Conservation (phyloP, 1,140 invertebrate genomes). For the Drosophila funebris region DNA sequence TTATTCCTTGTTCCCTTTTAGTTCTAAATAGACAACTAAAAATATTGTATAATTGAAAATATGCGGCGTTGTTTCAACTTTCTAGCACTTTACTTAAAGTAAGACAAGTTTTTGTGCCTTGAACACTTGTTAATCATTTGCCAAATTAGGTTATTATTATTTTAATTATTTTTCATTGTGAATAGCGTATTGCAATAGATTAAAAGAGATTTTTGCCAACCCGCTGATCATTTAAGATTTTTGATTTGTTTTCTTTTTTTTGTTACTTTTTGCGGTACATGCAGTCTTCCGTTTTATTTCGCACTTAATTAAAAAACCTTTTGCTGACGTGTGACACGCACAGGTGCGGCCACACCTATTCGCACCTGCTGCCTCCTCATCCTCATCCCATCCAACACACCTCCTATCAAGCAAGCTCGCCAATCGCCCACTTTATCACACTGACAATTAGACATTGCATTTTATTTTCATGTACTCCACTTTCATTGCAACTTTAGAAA, state of each 20-base stretch:
- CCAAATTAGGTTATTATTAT: no score
- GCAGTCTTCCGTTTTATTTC: slow-evolving; percentile 51
- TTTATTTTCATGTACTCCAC: slow-evolving; percentile 15
- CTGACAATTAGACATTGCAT: slow-evolving; percentile 14
- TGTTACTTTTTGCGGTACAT: background rate
- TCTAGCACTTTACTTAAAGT: no score
- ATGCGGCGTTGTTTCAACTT: no score
- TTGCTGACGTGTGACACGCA: slow-evolving; percentile 69
- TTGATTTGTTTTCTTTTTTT: background rate
- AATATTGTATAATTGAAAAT: no score
- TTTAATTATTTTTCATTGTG: no score
- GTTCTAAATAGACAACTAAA: no score
- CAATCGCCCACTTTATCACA: slow-evolving; percentile 7
- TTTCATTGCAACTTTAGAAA: slow-evolving; percentile 37
- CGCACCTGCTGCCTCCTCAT: background rate
- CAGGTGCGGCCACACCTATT: background rate
- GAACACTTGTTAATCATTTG: no score
- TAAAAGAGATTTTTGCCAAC: no score
- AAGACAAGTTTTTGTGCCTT: no score
- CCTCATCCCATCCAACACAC: background rate
- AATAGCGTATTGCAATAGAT: no score
- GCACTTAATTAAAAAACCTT: slow-evolving; percentile 70
- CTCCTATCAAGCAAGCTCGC: background rate
- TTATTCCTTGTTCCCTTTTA: no score
- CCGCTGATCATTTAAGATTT: background rate